phyloP scores from a whole-genome alignment of 2,113 vertebrate species.

The Dendropsophus ebraccatus region DNA sequence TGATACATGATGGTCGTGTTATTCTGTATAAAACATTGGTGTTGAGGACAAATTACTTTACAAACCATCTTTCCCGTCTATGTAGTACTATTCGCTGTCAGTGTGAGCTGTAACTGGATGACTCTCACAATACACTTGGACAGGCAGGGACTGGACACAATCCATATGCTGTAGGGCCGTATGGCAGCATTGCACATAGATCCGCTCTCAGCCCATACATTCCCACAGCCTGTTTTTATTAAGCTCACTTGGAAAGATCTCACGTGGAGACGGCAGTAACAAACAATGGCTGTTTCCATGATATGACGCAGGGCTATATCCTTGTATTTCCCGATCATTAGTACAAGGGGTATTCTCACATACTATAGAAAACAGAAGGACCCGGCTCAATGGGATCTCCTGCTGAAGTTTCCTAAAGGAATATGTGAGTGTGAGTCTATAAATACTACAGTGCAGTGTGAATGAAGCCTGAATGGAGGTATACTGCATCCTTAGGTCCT shows the following conservation, averaged over 20 bases:
- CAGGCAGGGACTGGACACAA: neutral
- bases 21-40: neutral
- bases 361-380: neutral
- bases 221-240: conserved; percentile 42
- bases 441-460: no score
- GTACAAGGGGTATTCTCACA: neutral
- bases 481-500: no score
- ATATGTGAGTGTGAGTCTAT: no score
- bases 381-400: neutral
- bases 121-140: neutral
- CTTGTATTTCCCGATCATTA: neutral
- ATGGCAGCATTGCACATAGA: neutral
- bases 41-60: neutral
- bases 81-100: neutral
- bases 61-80: neutral
- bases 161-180: no score
- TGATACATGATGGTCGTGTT: no score
- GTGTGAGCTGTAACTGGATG: neutral
- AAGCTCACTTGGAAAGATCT: neutral
- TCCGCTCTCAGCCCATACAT: neutral
- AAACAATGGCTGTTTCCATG: conserved; percentile 42
- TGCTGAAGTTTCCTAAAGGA: neutral
- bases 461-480: no score
- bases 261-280: conserved; percentile 33
- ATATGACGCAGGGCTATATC: neutral